phyloP scores from a whole-genome alignment of 2,113 vertebrate species.

The Alexandromys fortis region DNA sequence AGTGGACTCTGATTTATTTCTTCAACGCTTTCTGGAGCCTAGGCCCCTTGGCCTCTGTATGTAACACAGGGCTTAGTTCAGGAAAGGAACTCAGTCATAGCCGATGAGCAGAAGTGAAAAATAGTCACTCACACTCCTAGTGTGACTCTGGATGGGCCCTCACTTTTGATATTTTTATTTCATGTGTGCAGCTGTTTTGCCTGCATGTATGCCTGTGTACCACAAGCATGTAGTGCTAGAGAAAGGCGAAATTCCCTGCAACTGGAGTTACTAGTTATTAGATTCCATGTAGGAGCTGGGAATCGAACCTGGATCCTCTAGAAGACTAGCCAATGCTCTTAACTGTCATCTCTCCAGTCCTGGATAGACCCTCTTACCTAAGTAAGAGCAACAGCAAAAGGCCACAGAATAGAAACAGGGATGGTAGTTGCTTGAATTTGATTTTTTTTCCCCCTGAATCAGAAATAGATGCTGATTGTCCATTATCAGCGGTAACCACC shows the following conservation, averaged over 20 bases:
- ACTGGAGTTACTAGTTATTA: background rate
- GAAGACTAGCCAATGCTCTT: background rate
- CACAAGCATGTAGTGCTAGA: background rate
- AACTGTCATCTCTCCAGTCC: background rate
- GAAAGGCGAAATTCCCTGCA: background rate
- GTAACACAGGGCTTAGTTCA: rapidly evolving
- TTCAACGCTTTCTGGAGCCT: background rate
- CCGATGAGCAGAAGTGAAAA: background rate
- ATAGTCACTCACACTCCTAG: background rate
- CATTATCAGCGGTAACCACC: background rate
- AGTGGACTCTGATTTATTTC: background rate
- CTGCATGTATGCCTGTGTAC: background rate
- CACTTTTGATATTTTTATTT: background rate
- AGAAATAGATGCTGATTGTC: background rate
- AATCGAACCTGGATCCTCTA: background rate
- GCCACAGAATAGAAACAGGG: background rate
- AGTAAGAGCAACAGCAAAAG: background rate
- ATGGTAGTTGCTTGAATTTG: background rate
- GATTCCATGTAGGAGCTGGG: background rate
- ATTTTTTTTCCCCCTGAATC: background rate
- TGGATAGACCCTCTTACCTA: background rate
- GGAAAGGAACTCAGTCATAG: background rate
- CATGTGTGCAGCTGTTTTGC: background rate
- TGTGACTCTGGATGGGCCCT: background rate
- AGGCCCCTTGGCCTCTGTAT: background rate